Evolutionary conservation across 1,140 invertebrate species (phyloP).

Genomic region (Leptopilina boulardi): DNA sequence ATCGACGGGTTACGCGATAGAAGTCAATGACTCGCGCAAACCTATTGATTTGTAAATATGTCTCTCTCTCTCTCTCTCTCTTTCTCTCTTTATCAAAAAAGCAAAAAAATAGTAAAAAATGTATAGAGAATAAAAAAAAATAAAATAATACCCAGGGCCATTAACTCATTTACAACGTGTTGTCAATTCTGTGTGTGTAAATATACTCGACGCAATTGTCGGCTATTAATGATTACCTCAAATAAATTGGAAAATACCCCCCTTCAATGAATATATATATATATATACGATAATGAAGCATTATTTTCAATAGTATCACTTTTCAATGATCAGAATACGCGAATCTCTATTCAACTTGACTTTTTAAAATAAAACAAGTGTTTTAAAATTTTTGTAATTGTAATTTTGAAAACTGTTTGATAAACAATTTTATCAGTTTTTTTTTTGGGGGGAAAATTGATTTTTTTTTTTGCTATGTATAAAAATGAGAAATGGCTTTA

Average conservation of each 20-base stretch:
- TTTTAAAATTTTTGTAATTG: background rate
- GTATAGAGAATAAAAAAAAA: background rate
- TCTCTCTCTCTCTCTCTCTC: background rate
- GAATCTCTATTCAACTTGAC: background rate
- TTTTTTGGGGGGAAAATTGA: too few relatives aligned
- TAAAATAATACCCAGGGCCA: background rate
- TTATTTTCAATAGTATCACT: background rate
- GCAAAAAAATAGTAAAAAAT: background rate
- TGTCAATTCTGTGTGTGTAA: background rate
- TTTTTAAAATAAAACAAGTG: background rate
- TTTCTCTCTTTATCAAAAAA: background rate
- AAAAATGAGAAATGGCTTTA: too few relatives aligned
- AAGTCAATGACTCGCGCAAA: conserved; percentile 16
- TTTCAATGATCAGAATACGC: background rate
- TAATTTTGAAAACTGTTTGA: too few relatives aligned
- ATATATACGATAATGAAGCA: conserved; percentile 4
- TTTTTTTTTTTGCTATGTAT: too few relatives aligned
- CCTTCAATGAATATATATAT: background rate
- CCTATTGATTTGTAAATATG: background rate
- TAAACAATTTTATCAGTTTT: too few relatives aligned
- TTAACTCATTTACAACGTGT: conserved; percentile 1
- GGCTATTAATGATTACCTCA: conserved; percentile 8
- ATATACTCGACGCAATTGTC: background rate
- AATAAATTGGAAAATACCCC: background rate
- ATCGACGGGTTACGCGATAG: conserved; percentile 19